Evolutionary conservation across 2,113 vertebrate species (phyloP), one percentile per base, ranked within the genome.

Genomic region (Oceanodroma tethys): DNA sequence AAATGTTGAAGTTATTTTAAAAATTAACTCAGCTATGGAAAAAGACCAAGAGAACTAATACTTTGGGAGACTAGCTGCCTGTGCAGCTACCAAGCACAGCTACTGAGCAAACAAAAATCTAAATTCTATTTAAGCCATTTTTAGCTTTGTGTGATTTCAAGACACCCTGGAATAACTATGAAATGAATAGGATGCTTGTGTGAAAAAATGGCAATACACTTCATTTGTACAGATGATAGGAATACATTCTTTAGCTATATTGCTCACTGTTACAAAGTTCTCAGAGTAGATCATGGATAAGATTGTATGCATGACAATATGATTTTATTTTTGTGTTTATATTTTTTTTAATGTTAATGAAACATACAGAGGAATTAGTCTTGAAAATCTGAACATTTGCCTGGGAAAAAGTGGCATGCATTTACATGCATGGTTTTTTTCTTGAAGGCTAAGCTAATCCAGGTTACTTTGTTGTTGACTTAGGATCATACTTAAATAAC

Each of bases 1-100:
- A 93, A 80, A 82, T 58, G 19, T 38, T 90, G 36, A 91, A 55
- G 67, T 89, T 58, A 56, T 88, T 72, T 83, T 80, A 95, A 85
- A 97, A 93, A 70, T 80, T 18, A 70, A 60, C 56, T 80, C 10
- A 75, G 19, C 50, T 82, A 59, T 74, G 63, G 20, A 73, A 72
- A 95, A 96, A 88, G 25, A 86, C n/a, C 81, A 40, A 59, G 72
- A 73, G 56, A 75, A 60, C 52, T 47, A 90, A 45, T 74, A 40
- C 16, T 88, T 76, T 22, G 30, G 5, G 3, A 74, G 38, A 65
- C 55, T 74, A 80, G 20, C 27, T 88, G 53, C 63, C 47, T 50
- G 14, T 71, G 45, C 22, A 75, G 30, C 29, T 68, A 47, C 5
- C 6, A 52, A 93, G 38, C 7, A 45, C 22, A 63, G 16, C 59